Conservation (phyloP, 2,113 vertebrate species). For the Gobio gobio region DNA sequence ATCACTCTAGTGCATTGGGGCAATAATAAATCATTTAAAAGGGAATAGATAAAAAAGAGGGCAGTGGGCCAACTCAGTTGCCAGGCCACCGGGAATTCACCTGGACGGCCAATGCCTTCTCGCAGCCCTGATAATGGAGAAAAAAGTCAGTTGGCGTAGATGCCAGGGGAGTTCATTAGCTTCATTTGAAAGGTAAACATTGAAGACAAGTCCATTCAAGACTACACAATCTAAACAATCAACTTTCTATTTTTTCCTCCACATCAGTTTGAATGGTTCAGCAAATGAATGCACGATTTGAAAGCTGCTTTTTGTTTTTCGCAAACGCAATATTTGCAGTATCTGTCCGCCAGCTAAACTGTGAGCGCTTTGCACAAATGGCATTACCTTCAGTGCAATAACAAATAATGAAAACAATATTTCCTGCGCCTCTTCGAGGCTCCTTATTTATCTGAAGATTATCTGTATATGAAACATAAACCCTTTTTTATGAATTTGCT, state of each 20-base stretch:
- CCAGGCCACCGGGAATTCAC: too few relatives aligned
- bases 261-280: background rate
- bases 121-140: background rate
- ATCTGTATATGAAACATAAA: slow-evolving; percentile 37
- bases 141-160: background rate
- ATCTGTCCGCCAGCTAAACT: slow-evolving; percentile 17
- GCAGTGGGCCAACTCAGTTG: too few relatives aligned
- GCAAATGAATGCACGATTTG: background rate
- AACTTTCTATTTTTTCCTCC: background rate
- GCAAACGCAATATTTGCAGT: slow-evolving; percentile 1
- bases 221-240: background rate
- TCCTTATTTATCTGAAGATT: slow-evolving; percentile 36
- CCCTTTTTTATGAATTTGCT: slow-evolving; percentile 32
- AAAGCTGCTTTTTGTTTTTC: slow-evolving; percentile 1
- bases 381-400: slow-evolving; percentile 30
- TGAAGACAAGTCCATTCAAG: background rate
- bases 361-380: background rate
- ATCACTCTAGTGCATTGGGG: too few relatives aligned
- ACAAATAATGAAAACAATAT: slow-evolving; percentile 45
- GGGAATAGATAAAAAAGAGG: too few relatives aligned
- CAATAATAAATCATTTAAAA: too few relatives aligned
- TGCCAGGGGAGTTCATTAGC: background rate
- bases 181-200: background rate
- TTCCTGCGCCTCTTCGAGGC: background rate
- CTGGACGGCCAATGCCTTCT: too few relatives aligned